phyloP scores from a whole-genome alignment of 2,888 invertebrate genomes.

The Caenorhabditis plicata region DNA sequence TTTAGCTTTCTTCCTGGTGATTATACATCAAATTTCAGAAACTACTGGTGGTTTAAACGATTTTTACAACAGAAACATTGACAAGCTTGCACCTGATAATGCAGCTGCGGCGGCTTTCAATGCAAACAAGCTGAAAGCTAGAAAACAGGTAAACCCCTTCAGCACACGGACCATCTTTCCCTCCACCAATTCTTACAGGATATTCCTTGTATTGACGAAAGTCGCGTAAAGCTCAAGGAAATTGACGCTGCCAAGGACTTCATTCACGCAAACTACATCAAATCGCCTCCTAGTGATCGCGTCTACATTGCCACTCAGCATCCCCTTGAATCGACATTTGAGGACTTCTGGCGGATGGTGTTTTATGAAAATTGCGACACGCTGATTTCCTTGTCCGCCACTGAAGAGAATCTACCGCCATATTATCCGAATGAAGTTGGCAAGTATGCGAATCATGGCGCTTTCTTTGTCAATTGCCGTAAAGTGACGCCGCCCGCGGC shows the following conservation, averaged over 20 bases:
- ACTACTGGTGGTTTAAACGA: too few species aligned
- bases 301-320: conserved; percentile 24
- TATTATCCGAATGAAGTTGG: conserved; percentile 20
- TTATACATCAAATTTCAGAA: too few species aligned
- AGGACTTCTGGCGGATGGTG: conserved; percentile 31
- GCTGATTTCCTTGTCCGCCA: conserved; percentile 8
- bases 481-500: conserved; percentile 2
- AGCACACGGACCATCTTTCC: too few species aligned
- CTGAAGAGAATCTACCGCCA: conserved; percentile 14
- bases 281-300: conserved; percentile 4
- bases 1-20: too few species aligned
- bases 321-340: conserved; percentile 21
- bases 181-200: too few species aligned
- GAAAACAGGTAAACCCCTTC: too few species aligned
- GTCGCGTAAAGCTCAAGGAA: conserved; percentile 1
- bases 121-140: neutral
- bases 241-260: neutral
- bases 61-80: too few species aligned
- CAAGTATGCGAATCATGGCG: conserved; percentile 20
- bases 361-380: conserved; percentile 27
- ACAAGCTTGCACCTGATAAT: neutral
- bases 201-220: neutral
- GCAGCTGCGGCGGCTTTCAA: neutral
- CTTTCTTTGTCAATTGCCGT: conserved; percentile 23
- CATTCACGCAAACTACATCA: conserved; percentile 14